Conservation (phyloP, 2,888 invertebrate genomes). For the Liopterus haemorrhoidalis region DNA sequence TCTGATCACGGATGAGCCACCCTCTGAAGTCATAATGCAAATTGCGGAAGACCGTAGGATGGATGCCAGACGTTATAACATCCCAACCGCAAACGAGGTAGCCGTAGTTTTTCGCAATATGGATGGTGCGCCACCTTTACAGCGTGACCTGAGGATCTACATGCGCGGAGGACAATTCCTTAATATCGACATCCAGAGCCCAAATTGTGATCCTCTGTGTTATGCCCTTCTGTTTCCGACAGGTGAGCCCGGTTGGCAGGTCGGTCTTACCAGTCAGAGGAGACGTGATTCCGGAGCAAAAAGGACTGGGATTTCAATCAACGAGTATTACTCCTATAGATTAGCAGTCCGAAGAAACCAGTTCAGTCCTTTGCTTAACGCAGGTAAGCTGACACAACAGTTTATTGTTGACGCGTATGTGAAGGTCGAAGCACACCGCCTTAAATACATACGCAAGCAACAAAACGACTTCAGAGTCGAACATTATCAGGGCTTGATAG, state of each 20-base stretch:
- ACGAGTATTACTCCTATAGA: constrained; percentile 10
- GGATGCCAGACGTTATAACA: no score
- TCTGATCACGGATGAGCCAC: no score
- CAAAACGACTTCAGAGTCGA: no score
- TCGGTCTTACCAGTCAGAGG: no score
- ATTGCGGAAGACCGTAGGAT: no score
- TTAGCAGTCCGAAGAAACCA: constrained; percentile 6
- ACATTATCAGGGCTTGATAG: constrained; percentile 27
- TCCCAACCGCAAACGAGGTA: constrained; percentile 25
- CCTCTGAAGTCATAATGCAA: no score
- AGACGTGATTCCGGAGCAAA: no score
- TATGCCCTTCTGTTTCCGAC: constrained; percentile 5
- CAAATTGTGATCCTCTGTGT: constrained; percentile 8
- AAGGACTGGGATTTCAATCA: no score
- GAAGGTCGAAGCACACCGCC: constrained; percentile 10
- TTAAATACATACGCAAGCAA: constrained; percentile 4
- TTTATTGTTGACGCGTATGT: constrained; percentile 16
- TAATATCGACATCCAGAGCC: constrained; percentile 14
- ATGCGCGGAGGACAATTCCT: not conserved
- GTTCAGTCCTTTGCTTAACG: constrained; percentile 9
- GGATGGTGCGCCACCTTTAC: constrained; percentile 1
- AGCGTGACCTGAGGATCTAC: constrained; percentile 3
- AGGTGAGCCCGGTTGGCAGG: constrained; percentile 5
- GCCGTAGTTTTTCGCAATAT: not conserved
- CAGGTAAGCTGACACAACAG: constrained; percentile 23